A percentile compares a stretch with the other conserved stretches of the same genome.
Evolutionary conservation across 2,797 vertebrate species (phyloP).

Genomic region (Hafferia zeledoni): DNA sequence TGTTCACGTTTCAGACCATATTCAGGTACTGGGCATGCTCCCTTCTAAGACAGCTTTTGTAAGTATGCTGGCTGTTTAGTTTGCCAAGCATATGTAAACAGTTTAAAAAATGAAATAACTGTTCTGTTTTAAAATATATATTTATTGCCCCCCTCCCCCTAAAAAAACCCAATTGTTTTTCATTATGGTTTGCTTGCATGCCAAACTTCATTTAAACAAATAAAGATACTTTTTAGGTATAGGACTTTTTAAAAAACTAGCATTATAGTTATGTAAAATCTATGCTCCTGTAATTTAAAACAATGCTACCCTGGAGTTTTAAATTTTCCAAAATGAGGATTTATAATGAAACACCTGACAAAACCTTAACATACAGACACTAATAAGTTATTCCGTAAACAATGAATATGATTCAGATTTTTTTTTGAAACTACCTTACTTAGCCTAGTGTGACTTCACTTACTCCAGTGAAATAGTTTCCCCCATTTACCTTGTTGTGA

Average conservation of each 20-base stretch:
- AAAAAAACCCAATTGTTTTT: slow-evolving; percentile 61
- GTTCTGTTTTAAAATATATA: slow-evolving; percentile 33
- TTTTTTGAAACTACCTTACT: background rate
- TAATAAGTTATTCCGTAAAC: slow-evolving; percentile 63
- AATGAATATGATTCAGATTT: slow-evolving; percentile 39
- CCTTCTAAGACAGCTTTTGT: background rate
- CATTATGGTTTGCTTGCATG: slow-evolving; percentile 56
- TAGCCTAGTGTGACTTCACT: slow-evolving; percentile 12
- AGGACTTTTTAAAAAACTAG: background rate
- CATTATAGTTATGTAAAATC: slow-evolving; percentile 55
- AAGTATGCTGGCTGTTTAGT: background rate
- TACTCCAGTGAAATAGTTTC: slow-evolving; percentile 21
- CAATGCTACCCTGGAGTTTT: slow-evolving; percentile 58
- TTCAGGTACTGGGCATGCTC: background rate
- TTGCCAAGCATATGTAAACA: slow-evolving; percentile 66
- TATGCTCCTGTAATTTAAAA: slow-evolving; percentile 60
- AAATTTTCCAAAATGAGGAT: slow-evolving; percentile 49
- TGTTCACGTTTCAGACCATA: background rate
- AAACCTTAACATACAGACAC: slow-evolving; percentile 51
- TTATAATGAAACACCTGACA: slow-evolving; percentile 69
- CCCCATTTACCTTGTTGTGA: slow-evolving; percentile 21
- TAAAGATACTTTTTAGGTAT: slow-evolving; percentile 60
- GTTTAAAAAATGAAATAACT: slow-evolving; percentile 63
- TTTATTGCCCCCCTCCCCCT: background rate
- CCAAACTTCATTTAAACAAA: slow-evolving; percentile 69